These are phyloP conservation scores for Coilia nasus DNA, from an alignment of 2,797 vertebrate genomes.

Conservation along the genomic window DNA sequence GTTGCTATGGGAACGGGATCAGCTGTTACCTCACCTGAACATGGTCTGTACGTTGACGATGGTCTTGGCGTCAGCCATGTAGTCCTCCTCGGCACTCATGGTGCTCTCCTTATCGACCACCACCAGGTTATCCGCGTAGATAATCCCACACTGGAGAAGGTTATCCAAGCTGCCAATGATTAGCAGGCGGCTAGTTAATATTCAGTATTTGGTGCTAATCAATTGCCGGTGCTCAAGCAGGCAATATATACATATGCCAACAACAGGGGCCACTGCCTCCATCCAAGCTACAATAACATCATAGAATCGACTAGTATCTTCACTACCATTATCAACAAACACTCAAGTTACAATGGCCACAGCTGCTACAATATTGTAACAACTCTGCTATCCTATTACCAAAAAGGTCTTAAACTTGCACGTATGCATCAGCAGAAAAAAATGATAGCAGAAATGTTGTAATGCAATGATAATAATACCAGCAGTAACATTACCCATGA, in stretches of 20 bases:
- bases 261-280: background rate
- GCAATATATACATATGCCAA: background rate
- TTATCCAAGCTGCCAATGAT: conserved; percentile 85
- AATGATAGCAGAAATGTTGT: background rate
- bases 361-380: background rate
- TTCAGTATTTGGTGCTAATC: background rate
- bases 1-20: too few species aligned
- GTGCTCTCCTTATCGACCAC: conserved; percentile 98
- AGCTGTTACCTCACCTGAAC: conserved; percentile 80
- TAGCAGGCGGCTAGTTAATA: background rate
- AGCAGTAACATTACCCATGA: background rate
- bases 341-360: background rate
- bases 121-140: conserved; percentile 95
- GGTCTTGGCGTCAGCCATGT: conserved; percentile 98
- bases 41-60: conserved; percentile 97
- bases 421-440: background rate
- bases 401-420: background rate
- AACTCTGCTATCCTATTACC: background rate
- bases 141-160: conserved; percentile 91
- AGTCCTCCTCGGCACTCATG: conserved; percentile 97
- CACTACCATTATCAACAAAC: background rate
- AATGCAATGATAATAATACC: background rate
- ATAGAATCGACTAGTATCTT: background rate
- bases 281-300: background rate
- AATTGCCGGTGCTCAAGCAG: background rate